These are phyloP conservation scores for Porites lobata DNA, from an alignment of 92 coral and sea anemone genomes.

Conservation along the genomic window DNA sequence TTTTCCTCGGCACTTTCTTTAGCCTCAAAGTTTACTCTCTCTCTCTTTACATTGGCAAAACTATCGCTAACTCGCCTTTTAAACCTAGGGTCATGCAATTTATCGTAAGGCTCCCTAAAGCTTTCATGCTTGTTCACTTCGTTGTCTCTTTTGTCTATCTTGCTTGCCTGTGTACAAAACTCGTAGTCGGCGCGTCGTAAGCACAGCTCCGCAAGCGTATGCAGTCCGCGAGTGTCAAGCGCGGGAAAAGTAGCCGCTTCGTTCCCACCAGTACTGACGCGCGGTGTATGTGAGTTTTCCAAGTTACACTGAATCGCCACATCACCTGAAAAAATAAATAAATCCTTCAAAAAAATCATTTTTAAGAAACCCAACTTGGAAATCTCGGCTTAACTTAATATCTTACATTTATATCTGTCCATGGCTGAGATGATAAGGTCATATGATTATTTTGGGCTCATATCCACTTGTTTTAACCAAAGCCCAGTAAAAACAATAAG, in stretches of 20 bases:
- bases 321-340: conserved; percentile 27
- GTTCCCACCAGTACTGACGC: conserved; percentile 50
- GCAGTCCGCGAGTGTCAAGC: conserved; percentile 89
- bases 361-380: neutral
- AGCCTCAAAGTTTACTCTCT: conserved; percentile 31
- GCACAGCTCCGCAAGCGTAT: conserved; percentile 96
- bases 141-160: conserved; percentile 15
- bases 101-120: conserved; percentile 37
- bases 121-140: conserved; percentile 15
- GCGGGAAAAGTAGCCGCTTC: conserved; percentile 58
- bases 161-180: conserved; percentile 28
- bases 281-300: conserved; percentile 37
- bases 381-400: too few relatives aligned
- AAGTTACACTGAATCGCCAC: conserved; percentile 61
- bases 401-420: conserved; percentile 36
- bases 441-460: neutral
- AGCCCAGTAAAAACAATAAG: neutral
- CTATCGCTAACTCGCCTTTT: conserved; percentile 57
- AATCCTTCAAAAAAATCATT: neutral
- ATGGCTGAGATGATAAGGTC: neutral
- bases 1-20: conserved; percentile 58
- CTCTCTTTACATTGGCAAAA: conserved; percentile 35
- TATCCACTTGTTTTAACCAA: neutral
- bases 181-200: conserved; percentile 88
- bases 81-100: conserved; percentile 47